Conservation (phyloP, 1,140 invertebrate genomes). For the Berghia stephanieae region DNA sequence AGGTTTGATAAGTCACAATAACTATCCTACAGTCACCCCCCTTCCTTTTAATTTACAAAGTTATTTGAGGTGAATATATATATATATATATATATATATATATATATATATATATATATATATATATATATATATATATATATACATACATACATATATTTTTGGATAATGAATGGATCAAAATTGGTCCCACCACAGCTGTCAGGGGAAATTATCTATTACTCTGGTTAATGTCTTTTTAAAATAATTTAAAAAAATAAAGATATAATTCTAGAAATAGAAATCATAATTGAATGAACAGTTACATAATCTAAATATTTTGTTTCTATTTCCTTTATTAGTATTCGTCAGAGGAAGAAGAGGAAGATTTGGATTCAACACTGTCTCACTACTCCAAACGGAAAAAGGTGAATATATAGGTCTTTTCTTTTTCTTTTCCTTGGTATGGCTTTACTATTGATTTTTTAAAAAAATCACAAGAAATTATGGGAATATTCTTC, state of each 20-base stretch:
- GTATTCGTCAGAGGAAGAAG: constrained; percentile 96
- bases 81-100: too few relatives aligned
- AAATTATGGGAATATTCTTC: too few relatives aligned
- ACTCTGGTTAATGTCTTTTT: not conserved
- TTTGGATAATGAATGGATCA: not conserved
- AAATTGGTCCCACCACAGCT: not conserved
- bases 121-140: not conserved
- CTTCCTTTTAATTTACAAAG: too few relatives aligned
- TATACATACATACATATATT: constrained; percentile 5
- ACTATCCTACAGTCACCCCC: too few relatives aligned
- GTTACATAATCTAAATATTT: not conserved
- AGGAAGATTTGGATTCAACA: constrained; percentile 90
- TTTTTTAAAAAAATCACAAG: too few relatives aligned
- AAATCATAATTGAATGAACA: too few relatives aligned
- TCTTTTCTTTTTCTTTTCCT: too few relatives aligned
- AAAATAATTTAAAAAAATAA: not conserved
- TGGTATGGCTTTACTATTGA: too few relatives aligned
- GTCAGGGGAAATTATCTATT: constrained; percentile 1
- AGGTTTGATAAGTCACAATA: too few relatives aligned
- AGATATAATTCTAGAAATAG: not conserved
- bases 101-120: too few relatives aligned
- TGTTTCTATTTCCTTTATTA: constrained; percentile 53
- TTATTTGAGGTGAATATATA: too few relatives aligned
- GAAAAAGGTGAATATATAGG: constrained; percentile 48
- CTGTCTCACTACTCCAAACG: constrained; percentile 80